Evolutionary conservation across 2,113 vertebrate species (phyloP), one percentile per base, ranked within the genome.

Genomic region (Lucifuga dentata): DNA sequence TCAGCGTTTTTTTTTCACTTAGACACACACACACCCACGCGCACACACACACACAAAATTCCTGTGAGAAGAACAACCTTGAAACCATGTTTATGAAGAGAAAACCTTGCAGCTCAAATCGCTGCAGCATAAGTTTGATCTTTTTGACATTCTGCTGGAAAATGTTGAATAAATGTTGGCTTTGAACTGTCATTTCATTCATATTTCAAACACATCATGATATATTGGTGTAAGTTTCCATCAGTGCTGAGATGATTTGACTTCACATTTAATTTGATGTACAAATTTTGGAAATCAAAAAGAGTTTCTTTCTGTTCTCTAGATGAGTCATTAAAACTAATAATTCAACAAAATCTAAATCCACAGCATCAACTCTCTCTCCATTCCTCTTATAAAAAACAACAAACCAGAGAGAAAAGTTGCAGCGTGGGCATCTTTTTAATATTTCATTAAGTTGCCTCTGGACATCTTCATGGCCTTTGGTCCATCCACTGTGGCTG

Each of bases 381-480:
- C 19, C 9, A 10, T n/a, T 13, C 8, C 10, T 20, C 0, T 46
- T 3, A 5, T 13, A 29, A 38, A 8, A 5, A 49, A 19, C 19
- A 61, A 36, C 11, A 45, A 19, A 45, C 29, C 26, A 3, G 1
- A 65, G 11, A 0, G 39, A 13, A 5, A 59, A 33, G 15, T 23
- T n/a, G 0, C 17, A 61, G 40, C 2, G 33, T 46, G 35, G 40
- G 66, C 53, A 41, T 38, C 20, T 74, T 1, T 58, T 68, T 39
- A 57, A 57, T 51, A 44, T 77, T 73, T 55, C n/a, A 55, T 53
- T 33, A 11, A 36, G 15, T 11, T 57, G 51, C 26, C 17, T 67
- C 24, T 39, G 59, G 66, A 80, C 62, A 64, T 79, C 63, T 57
- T 61, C 35, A 2, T 56, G 80, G 66, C 52, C 64, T 81, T 78